Conservation (phyloP, 2,888 invertebrate species). For the Arctia plantaginis region DNA sequence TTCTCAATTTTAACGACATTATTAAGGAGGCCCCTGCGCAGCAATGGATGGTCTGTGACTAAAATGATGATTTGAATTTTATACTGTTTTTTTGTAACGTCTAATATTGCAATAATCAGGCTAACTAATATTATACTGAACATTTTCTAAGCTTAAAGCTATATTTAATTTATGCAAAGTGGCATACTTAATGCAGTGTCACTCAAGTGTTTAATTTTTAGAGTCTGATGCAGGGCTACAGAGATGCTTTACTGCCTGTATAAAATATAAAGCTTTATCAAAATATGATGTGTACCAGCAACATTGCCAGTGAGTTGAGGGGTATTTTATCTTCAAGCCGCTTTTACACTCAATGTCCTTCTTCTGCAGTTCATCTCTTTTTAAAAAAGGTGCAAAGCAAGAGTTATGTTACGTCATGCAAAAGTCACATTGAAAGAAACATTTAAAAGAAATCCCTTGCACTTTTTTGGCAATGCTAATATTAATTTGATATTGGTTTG, state of each 20-base stretch:
- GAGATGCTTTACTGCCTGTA: constrained; percentile 34
- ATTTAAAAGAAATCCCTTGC: too few relatives aligned
- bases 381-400: too few relatives aligned
- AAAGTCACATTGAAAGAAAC: too few relatives aligned
- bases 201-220: constrained; percentile 31
- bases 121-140: background rate
- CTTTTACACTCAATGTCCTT: background rate
- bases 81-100: background rate
- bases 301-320: background rate
- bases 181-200: constrained; percentile 26
- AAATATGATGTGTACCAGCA: constrained; percentile 16
- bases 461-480: too few relatives aligned
- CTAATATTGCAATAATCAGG: background rate
- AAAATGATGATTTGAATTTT: too few relatives aligned
- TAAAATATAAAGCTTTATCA: constrained; percentile 41
- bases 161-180: background rate
- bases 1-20: background rate
- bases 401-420: too few relatives aligned
- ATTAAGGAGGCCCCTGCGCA: background rate
- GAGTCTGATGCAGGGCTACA: constrained; percentile 24
- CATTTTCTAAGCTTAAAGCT: background rate
- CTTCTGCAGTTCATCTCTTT: background rate
- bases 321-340: background rate
- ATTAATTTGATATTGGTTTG: too few relatives aligned
- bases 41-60: background rate